phyloP scores from a whole-genome alignment of 2,888 invertebrate genomes.

The Spilosoma lubricipeda region DNA sequence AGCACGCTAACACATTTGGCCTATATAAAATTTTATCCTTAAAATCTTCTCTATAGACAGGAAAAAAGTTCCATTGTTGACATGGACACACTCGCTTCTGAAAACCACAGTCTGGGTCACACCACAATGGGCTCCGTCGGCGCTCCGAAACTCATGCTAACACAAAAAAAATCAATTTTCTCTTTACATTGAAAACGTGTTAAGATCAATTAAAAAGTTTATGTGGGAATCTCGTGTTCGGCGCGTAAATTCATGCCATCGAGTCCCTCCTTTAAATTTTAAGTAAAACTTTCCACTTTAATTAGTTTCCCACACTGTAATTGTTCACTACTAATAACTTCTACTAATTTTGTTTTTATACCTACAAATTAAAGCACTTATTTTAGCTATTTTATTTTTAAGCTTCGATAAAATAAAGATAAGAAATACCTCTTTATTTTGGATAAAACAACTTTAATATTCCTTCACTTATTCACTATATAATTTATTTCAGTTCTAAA shows the following conservation, averaged over 20 bases:
- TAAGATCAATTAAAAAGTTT: conserved; percentile 46
- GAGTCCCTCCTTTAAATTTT: not conserved
- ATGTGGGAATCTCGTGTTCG: not conserved
- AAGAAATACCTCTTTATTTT: not conserved
- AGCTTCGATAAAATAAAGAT: not conserved
- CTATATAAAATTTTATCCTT: no score
- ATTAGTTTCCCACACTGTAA: conserved; percentile 6
- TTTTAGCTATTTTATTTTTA: not conserved
- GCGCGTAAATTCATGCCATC: not conserved
- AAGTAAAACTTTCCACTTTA: conserved; percentile 11
- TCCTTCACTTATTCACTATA: not conserved
- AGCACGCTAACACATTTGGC: no score
- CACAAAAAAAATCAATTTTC: conserved; percentile 30
- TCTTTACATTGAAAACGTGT: conserved; percentile 44
- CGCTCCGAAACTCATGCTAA: conserved; percentile 18
- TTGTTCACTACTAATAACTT: not conserved
- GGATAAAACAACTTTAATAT: not conserved
- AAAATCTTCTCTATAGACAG: conserved; percentile 15
- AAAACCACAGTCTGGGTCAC: not conserved
- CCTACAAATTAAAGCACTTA: not conserved
- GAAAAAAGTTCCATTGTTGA: conserved; percentile 20
- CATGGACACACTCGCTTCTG: conserved; percentile 3
- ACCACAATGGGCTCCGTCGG: not conserved
- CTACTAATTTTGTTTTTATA: not conserved
- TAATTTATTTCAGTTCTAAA: not conserved